Evolutionary conservation across 2,113 vertebrate genomes (phyloP), one percentile per base, ranked within the genome.

Genomic region (Sclerurus mexicanus): DNA sequence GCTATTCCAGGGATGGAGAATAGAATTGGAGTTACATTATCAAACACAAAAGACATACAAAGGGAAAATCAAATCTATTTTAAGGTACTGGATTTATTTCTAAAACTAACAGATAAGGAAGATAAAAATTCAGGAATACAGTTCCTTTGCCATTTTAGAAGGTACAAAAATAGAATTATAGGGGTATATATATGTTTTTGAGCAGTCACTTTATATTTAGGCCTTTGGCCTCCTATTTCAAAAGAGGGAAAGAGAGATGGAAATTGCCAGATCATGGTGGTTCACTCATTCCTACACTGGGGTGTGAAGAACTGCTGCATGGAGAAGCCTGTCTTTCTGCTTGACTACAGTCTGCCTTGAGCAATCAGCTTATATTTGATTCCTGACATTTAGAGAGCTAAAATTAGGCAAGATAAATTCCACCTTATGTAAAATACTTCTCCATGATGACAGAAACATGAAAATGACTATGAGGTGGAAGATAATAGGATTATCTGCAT

Each of bases 381-480:
- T 93, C 56, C 47, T 93, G 84, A 84, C 23, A 90, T 90, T 95
- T 90, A 81, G 76, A 50, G 69, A 86, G 76, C 76, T 93, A 93
- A 95, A 96, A 90, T 95, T 93, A 93, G 68, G 23, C 24, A 89
- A 95, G 79, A 86, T 81, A 95, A 95, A 95, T 95, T 95, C 68
- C 52, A 93, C 44, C 33, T 63, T 81, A 78, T 77, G 80, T 55
- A 89, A 80, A 93, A 77, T 63, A 71, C 7, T 80, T 87, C 40
- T 52, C 58, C 44, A 24, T 31, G 21, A 87, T 93, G 44, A 68
- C 62, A 89, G 55, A 87, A 87, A 46, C 87, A 58, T 3, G 12
- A 68, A 82, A 87, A 87, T 49, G 14, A 30, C 24, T 79, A 55
- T 66, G 31, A 85, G 22, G 39, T 66, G 81, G 31, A 96, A 87